phyloP scores from a whole-genome alignment of 2,888 invertebrate genomes.

The Caradrina clavipalpis region DNA sequence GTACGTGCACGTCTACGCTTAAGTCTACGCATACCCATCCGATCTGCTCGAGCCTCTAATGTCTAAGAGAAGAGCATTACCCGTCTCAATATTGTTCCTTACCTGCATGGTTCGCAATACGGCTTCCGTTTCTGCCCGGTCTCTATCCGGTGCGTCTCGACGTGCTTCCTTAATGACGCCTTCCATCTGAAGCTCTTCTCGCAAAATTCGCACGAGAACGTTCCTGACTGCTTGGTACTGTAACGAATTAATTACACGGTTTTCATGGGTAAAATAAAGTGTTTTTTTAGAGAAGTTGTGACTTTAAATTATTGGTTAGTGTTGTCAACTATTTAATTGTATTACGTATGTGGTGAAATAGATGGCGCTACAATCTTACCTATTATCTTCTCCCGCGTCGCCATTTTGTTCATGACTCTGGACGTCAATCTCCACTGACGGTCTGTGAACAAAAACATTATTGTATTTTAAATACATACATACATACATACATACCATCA shows the following conservation, averaged over 20 bases:
- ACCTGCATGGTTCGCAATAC: conserved; percentile 85
- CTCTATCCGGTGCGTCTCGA: conserved; percentile 82
- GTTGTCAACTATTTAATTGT: too few relatives aligned
- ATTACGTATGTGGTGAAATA: too few relatives aligned
- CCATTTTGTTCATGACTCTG: conserved; percentile 38
- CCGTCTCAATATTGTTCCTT: not conserved
- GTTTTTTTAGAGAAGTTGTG: too few relatives aligned
- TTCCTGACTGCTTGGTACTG: conserved; percentile 57
- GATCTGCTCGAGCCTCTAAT: too few relatives aligned
- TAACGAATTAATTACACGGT: not conserved
- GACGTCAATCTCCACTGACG: conserved; percentile 43
- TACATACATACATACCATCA: too few relatives aligned
- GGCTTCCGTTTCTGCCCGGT: conserved; percentile 83
- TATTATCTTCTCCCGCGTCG: conserved; percentile 34
- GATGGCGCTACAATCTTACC: conserved; percentile 9
- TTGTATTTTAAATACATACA: too few relatives aligned
- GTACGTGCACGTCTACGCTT: too few relatives aligned
- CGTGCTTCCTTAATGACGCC: conserved; percentile 82
- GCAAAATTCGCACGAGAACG: conserved; percentile 79
- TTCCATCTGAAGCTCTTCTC: conserved; percentile 83
- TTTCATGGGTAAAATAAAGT: too few relatives aligned
- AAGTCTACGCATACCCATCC: too few relatives aligned
- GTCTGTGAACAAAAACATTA: conserved; percentile 30
- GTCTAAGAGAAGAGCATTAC: too few relatives aligned
- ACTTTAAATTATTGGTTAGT: too few relatives aligned